Conservation (phyloP, 2,113 vertebrate genomes). For the Platysternon megacephalum region DNA sequence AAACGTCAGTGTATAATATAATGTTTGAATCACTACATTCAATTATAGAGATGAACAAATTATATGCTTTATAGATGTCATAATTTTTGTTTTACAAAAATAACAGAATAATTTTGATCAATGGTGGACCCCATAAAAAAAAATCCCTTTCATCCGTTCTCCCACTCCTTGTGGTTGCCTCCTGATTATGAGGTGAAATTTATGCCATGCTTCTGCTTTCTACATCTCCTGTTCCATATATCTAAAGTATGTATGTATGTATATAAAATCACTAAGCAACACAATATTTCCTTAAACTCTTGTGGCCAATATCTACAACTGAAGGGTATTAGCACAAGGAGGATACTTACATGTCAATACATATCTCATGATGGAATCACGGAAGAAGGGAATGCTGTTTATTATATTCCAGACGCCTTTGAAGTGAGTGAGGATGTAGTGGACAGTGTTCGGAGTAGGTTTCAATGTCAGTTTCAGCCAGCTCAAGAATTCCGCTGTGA, state of each 20-base stretch:
- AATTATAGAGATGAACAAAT: neutral
- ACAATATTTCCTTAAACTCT: neutral
- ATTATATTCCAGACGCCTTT: constrained; percentile 93
- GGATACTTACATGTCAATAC: constrained; percentile 92
- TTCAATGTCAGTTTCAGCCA: constrained; percentile 88
- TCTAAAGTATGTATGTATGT: neutral
- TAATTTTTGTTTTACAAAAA: neutral
- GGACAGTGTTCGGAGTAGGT: constrained; percentile 89
- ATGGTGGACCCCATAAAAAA: neutral
- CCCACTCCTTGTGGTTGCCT: neutral
- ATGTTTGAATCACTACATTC: neutral
- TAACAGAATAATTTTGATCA: neutral
- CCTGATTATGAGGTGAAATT: neutral
- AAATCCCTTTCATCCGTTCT: neutral
- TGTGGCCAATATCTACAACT: neutral
- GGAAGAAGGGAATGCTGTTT: constrained; percentile 90
- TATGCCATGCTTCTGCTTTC: neutral
- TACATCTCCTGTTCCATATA: neutral
- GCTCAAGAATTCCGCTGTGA: constrained; percentile 90
- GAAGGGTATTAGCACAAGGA: neutral
- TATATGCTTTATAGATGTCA: neutral
- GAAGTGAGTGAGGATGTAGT: constrained; percentile 96
- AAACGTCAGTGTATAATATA: neutral
- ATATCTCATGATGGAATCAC: constrained; percentile 91
- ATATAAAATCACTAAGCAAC: neutral